phyloP scores from a whole-genome alignment of 2,113 vertebrate species.

The Progne subis region DNA sequence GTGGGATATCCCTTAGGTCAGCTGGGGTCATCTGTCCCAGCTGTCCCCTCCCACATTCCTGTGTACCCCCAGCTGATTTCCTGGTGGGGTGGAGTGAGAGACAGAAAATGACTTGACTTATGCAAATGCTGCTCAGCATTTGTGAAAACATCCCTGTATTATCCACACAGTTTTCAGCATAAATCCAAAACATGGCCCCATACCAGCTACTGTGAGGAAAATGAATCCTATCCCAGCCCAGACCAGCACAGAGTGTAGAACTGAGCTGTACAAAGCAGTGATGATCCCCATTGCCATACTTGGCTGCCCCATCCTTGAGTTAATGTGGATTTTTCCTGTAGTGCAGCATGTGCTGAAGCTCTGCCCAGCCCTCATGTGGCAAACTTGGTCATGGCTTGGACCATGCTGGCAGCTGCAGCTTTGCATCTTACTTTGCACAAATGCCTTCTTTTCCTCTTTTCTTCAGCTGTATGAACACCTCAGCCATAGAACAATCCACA shows the following conservation, averaged over 20 bases:
- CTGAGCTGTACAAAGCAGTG: not conserved
- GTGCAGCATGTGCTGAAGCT: not conserved
- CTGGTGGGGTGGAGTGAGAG: not conserved
- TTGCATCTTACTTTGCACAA: not conserved
- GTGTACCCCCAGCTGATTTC: not conserved
- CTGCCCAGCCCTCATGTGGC: not conserved
- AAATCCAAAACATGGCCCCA: not conserved
- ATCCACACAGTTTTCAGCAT: not conserved
- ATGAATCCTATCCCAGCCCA: not conserved
- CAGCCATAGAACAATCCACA: not conserved
- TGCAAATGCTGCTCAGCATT: not conserved
- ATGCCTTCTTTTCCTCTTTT: not conserved
- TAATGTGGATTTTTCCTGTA: not conserved
- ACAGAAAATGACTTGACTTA: not conserved
- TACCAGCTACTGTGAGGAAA: not conserved
- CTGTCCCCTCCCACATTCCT: not conserved
- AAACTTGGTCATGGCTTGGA: not conserved
- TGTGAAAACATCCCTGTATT: not conserved
- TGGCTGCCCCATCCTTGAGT: not conserved
- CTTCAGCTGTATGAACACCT: not conserved
- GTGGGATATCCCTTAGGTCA: not conserved
- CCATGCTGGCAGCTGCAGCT: not conserved
- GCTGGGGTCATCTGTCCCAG: not conserved
- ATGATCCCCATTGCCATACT: not conserved
- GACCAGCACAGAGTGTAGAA: not conserved